These are phyloP conservation scores for Amphiprion ocellaris DNA, from an alignment of 2,113 vertebrate species.

Conservation along the genomic window DNA sequence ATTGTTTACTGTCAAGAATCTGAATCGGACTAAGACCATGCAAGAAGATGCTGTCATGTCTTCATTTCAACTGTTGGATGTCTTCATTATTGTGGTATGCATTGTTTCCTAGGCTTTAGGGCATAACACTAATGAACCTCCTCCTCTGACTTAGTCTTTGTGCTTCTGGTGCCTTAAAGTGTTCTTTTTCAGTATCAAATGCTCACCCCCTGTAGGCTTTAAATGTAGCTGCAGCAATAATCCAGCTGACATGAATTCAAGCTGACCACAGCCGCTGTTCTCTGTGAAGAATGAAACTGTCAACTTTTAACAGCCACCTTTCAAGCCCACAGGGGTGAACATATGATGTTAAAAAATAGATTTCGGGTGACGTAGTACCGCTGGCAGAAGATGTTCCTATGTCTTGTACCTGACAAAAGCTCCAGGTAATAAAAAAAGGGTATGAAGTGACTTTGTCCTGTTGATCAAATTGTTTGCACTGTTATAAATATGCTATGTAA, in stretches of 20 bases:
- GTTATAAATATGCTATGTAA: not conserved
- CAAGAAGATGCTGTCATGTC: not conserved
- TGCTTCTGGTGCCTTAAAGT: not conserved
- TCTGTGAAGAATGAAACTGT: slow-evolving; percentile 37
- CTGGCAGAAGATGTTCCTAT: not conserved
- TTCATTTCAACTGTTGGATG: slow-evolving; percentile 3
- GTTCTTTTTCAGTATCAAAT: not conserved
- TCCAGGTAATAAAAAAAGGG: not conserved
- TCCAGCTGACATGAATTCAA: slow-evolving; percentile 36
- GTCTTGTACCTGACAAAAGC: not conserved
- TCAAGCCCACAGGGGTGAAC: slow-evolving; percentile 1
- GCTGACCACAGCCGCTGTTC: slow-evolving; percentile 27
- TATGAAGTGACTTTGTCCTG: not conserved
- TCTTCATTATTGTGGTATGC: not conserved
- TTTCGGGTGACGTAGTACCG: not conserved
- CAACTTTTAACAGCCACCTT: slow-evolving; percentile 7
- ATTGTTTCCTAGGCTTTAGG: not conserved
- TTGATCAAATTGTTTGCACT: not conserved
- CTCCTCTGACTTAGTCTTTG: not conserved
- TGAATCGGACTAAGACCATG: slow-evolving; percentile 15
- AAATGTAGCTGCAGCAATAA: slow-evolving; percentile 20
- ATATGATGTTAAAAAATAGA: slow-evolving; percentile 7
- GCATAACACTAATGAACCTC: not conserved
- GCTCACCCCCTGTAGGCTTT: slow-evolving; percentile 16
- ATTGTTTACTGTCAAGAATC: slow-evolving; percentile 25